Evolutionary conservation across 2,797 vertebrate genomes (phyloP).

Genomic region (Phalanger gymnotis): DNA sequence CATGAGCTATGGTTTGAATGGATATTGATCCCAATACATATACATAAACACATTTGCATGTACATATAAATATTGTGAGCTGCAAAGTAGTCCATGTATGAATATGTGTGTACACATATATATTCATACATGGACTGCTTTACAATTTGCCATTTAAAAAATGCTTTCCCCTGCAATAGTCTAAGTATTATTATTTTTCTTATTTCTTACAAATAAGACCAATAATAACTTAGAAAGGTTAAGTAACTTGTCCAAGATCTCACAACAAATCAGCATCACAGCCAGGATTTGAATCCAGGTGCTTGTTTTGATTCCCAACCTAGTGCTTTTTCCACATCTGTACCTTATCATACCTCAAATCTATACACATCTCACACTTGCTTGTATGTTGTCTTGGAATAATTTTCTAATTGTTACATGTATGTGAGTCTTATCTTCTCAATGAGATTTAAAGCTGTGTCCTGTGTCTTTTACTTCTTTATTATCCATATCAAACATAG

Average conservation of each 20-base stretch:
- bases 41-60: not conserved
- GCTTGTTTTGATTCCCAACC: not conserved
- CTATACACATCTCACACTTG: not conserved
- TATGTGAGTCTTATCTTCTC: constrained; percentile 15
- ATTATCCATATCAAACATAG: constrained; percentile 17
- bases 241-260: not conserved
- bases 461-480: constrained; percentile 10
- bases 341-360: not conserved
- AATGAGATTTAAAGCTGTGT: constrained; percentile 1
- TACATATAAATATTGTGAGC: not conserved
- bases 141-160: not conserved
- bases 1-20: not conserved
- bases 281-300: not conserved
- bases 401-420: constrained; percentile 25
- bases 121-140: not conserved
- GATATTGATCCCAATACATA: not conserved
- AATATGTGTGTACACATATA: too few species aligned
- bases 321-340: not conserved
- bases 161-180: not conserved
- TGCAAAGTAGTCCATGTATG: not conserved
- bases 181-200: not conserved
- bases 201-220: not conserved
- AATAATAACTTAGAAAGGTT: not conserved
- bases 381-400: not conserved
- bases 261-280: not conserved